Evolutionary conservation across 2,888 invertebrate genomes (phyloP), one percentile per base, ranked within the genome.

Genomic region (Chrysotoxum bicinctum): DNA sequence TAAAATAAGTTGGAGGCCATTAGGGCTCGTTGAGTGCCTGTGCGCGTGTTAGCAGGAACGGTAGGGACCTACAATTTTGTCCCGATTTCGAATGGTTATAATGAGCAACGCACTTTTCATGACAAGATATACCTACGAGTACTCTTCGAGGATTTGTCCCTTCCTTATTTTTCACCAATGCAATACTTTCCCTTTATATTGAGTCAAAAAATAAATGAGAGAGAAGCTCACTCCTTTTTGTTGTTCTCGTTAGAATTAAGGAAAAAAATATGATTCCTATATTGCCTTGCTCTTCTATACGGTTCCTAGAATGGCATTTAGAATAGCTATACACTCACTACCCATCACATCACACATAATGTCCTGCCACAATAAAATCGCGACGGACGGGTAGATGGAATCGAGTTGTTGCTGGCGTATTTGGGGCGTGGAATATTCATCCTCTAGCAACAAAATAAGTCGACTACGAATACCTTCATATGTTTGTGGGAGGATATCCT

Each of bases 161-260:
- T 26, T 26, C 7, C 4, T 6, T 3, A 8, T 26, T 50, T 64
- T 45, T 50, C 21, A 21, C 16, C 0, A 50, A 21, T 23, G 7
- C 35, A 50, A 50, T 66, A 10, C 6, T 10, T 48, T 6, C 12
- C 14, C 48, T 14, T 16, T 14, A 43, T 19, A 16, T 7, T 37
- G 3, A 62, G 7, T 35, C 9, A 23, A 26, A 26, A 43, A 62
- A 54, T 14, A 50, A 58, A 48, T 43, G 32, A 56, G 73, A 62
- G 60, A 58, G 52, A 80, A 85, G 76, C 50, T 37, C 69, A 77
- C 60, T 81, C 73, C 58, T 80, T 85, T 80, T 54, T 66, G 70
- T 68, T 76, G 72, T 60, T 60, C 40, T 64, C 21, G 40, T 50
- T 21, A 52, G 23, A 43, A 70, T 56, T 37, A 35, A 48, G 66